Conservation (phyloP, 2,797 vertebrate species). For the Centropyge bicolor region DNA sequence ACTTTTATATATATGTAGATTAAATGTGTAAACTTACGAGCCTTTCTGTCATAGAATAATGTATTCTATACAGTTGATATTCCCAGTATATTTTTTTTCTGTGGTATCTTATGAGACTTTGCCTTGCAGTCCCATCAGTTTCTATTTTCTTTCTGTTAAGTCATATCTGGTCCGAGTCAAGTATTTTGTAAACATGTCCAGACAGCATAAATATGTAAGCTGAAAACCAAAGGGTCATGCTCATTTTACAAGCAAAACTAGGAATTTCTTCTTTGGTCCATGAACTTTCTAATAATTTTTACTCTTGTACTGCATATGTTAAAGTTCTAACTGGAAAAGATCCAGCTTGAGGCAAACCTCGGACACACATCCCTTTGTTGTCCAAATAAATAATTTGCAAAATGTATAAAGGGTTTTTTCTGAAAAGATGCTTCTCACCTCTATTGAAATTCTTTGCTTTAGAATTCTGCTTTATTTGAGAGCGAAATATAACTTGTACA, state of each 20-base stretch:
- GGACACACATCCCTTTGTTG: constrained; percentile 57
- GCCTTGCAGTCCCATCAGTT: constrained; percentile 50
- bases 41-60: constrained; percentile 69
- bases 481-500: constrained; percentile 54
- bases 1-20: constrained; percentile 76
- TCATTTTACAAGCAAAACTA: constrained; percentile 62
- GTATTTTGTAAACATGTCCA: constrained; percentile 63
- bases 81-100: constrained; percentile 53
- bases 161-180: constrained; percentile 55
- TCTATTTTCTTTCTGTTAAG: constrained; percentile 31
- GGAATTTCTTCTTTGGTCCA: constrained; percentile 54
- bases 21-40: constrained; percentile 71
- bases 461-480: constrained; percentile 53
- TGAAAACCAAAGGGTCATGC: constrained; percentile 83
- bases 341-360: constrained; percentile 56
- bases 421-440: constrained; percentile 36
- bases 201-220: constrained; percentile 72
- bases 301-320: constrained; percentile 56
- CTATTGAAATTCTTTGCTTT: constrained; percentile 37
- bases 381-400: constrained; percentile 57
- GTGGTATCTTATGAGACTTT: constrained; percentile 57
- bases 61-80: constrained; percentile 69
- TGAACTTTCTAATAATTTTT: constrained; percentile 63
- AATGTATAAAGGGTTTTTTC: constrained; percentile 42
- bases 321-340: constrained; percentile 76